These are phyloP conservation scores for Amblyopsis hoosieri DNA, from an alignment of 2,797 vertebrate genomes.

Conservation along the genomic window DNA sequence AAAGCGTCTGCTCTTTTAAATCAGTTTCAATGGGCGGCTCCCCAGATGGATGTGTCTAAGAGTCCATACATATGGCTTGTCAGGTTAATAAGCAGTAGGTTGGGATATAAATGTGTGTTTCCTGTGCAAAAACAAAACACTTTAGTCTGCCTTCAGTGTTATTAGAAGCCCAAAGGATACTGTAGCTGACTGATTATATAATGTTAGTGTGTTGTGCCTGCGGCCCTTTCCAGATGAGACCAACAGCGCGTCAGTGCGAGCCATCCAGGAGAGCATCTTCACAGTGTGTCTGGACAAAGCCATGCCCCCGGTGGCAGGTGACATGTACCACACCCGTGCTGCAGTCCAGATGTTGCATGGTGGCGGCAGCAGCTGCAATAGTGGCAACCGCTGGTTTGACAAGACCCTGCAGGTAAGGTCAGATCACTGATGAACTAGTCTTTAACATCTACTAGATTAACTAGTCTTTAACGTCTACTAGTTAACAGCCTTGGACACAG, in stretches of 20 bases:
- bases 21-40: too few relatives aligned
- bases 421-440: not conserved
- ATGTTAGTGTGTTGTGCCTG: not conserved
- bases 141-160: too few relatives aligned
- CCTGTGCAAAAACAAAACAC: too few relatives aligned
- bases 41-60: too few relatives aligned
- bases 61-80: too few relatives aligned
- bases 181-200: not conserved
- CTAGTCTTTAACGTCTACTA: not conserved
- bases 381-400: conserved; percentile 97
- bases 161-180: too few relatives aligned
- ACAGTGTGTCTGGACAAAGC: conserved; percentile 88
- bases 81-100: too few relatives aligned
- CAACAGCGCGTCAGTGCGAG: conserved; percentile 86
- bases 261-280: conserved; percentile 94
- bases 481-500: not conserved
- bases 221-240: conserved; percentile 78
- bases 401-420: conserved; percentile 91
- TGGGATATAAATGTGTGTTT: too few relatives aligned
- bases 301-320: conserved; percentile 75
- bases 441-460: not conserved
- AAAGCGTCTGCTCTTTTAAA: too few relatives aligned
- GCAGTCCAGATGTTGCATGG: conserved; percentile 90
- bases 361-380: conserved; percentile 81
- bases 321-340: conserved; percentile 78